Base-by-base conservation (phyloP, 2,888 invertebrate species). In the Carabus problematicus region DNA sequence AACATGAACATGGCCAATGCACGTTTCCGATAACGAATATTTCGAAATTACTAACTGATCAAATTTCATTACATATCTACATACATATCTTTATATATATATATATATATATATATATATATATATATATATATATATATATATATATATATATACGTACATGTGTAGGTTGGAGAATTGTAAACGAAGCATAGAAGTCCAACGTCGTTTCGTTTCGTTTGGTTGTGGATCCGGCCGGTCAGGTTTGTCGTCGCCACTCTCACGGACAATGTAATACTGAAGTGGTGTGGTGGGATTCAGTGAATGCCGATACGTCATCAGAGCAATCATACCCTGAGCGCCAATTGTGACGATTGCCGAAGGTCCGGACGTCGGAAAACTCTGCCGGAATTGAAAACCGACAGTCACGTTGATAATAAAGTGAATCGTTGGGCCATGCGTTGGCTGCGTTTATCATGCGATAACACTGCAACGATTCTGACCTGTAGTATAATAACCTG, bases 291-390 rank as follows among this genome's bases (percentile, higher is more conserved):
- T 67, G 67, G 59, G 59, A 59, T 16, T 39, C 16, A 59, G 59
- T 59, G 41, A 59, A 59, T 59, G 79, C 78, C 81, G 78, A 80
- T 82, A 81, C 79, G 82, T 82, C 82, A 82, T 82, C 81, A 78
- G 78, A 80, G 80, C 81, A 82, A 82, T 82, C 81, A 80, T 81
- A 82, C 82, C 82, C 82, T 78, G 76, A 82, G 81, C 82, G 81
- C 80, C 82, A 81, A 82, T 82, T 81, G 81, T 81, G 80, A 40
- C 55, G 40, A 29, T 43, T 18, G 64, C 9, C 64, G 43, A 12
- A 29, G 58, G 16, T 14, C 59, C 43, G 19, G 81, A 80, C 79
- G 79, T 80, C 81, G 29, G 29, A 29, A 29, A 29, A 29, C 45
- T 29, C 56, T 40, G 56, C 29, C 58, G 59, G 59, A 82, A 82